Evolutionary conservation across 2,888 invertebrate species (phyloP), one percentile per base, ranked within the genome.

Genomic region (Leptinotarsa juncta): DNA sequence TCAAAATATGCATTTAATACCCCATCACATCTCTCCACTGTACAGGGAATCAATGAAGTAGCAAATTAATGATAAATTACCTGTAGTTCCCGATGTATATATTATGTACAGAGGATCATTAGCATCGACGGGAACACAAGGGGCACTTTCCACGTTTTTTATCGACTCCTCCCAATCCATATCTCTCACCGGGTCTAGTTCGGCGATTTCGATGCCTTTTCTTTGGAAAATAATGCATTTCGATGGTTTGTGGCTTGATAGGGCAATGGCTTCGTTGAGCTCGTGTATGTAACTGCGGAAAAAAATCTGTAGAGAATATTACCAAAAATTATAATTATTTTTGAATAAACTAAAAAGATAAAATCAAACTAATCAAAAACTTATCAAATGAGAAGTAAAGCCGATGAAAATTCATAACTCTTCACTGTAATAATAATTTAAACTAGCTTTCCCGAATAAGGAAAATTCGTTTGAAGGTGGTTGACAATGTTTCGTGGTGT

Each of bases 81-180:
- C 93, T 73, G 94, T 94, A n/a, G 94, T 94, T 78, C 96, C 96
- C 3, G 97, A 97, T 0, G 98, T 98, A 85, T 98, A 97, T 4
- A 98, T 89, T 76, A 98, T 94, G 84, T 98, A 98, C 14, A 97
- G 88, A 0, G 97, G 96, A 82, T 97, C 95, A 82, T 95, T 96
- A 1, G 97, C 94, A 82, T 95, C 94, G 0, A 97, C 93, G 0
- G 97, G 91, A 0, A 96, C 94, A 85, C 97, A 97, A 1, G 94
- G 93, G 69, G 93, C 93, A 0, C 94, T 93, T 4, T 91, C 90
- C 0, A 92, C 90, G 75, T 90, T 88, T 73, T 88, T 88, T 72
- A 96, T 81, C 0, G 94, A 93, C 23, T 94, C 93, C 3, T 94
- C 91, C 96, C 96, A 98, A 71, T 93, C 90, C 49, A 94, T 89